These are phyloP conservation scores for Dicerorhinus sumatrensis DNA, from an alignment of 2,113 vertebrate species.

Conservation along the genomic window DNA sequence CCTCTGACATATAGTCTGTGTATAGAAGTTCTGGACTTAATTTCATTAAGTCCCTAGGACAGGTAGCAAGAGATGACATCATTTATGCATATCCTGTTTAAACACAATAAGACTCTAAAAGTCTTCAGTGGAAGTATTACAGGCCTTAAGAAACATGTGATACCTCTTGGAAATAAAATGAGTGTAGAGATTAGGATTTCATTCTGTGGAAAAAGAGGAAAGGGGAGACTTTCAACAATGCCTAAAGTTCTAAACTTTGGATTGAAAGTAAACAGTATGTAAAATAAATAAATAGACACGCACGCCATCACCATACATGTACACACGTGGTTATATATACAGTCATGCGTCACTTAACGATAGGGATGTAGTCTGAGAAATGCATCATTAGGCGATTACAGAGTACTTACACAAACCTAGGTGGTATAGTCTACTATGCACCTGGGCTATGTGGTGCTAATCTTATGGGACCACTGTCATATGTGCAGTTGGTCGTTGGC, in stretches of 20 bases:
- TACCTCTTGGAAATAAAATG: slow-evolving; percentile 26
- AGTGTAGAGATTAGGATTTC: slow-evolving; percentile 18
- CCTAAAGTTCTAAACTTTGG: slow-evolving; percentile 1
- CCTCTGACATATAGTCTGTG: background rate
- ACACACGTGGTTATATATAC: background rate
- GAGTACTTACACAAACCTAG: too few relatives aligned
- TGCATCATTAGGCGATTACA: too few relatives aligned
- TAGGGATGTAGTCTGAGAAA: too few relatives aligned
- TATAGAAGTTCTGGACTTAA: background rate
- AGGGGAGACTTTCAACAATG: background rate
- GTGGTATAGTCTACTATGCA: too few relatives aligned
- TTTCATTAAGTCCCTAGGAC: background rate
- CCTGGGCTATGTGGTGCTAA: too few relatives aligned
- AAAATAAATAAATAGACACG: background rate
- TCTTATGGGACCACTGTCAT: too few relatives aligned
- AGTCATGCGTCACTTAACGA: too few relatives aligned
- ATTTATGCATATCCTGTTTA: slow-evolving; percentile 17
- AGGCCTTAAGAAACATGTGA: slow-evolving; percentile 21
- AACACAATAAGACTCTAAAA: background rate
- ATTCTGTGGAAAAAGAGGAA: background rate
- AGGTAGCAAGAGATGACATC: background rate
- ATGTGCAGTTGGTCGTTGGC: too few relatives aligned
- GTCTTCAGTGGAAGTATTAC: slow-evolving; percentile 12
- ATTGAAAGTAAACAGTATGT: background rate
- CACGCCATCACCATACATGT: background rate